phyloP scores from a whole-genome alignment of 2,113 vertebrate genomes.

The Argyrosomus japonicus region DNA sequence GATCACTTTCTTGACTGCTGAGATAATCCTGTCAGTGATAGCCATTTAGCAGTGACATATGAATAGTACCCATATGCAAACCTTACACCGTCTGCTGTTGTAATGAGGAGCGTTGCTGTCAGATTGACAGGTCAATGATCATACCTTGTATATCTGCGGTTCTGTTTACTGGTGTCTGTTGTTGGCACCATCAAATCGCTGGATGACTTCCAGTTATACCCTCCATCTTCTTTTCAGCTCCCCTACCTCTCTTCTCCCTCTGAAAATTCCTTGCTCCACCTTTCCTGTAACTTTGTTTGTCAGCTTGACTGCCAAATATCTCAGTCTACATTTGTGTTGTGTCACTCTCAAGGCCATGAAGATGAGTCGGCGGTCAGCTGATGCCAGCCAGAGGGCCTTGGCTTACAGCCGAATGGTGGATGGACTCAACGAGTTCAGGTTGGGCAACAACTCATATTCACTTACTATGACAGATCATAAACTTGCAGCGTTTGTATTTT shows the following conservation, averaged over 20 bases:
- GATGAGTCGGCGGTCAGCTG: constrained; percentile 95
- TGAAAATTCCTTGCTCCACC: constrained; percentile 22
- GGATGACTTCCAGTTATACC: constrained; percentile 32
- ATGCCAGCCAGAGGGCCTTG: constrained; percentile 93
- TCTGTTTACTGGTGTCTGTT: constrained; percentile 54
- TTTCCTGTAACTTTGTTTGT: constrained; percentile 31
- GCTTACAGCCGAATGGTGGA: constrained; percentile 97
- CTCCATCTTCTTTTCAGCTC: not conserved
- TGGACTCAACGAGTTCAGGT: constrained; percentile 99
- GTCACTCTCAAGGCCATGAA: constrained; percentile 95
- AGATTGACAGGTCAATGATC: constrained; percentile 27
- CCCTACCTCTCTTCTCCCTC: not conserved
- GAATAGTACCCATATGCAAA: constrained; percentile 25
- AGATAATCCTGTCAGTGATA: constrained; percentile 27
- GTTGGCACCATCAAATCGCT: constrained; percentile 23
- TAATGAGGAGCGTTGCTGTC: constrained; percentile 50
- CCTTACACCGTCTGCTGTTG: constrained; percentile 9
- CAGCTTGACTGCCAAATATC: constrained; percentile 45
- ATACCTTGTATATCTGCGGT: constrained; percentile 35
- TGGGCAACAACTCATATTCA: constrained; percentile 72
- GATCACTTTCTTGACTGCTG: not conserved
- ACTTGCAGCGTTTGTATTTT: not conserved
- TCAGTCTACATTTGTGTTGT: constrained; percentile 61
- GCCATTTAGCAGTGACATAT: constrained; percentile 18
- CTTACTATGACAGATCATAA: not conserved